Conservation (phyloP, 2,888 invertebrate species). For the Conops quadrifasciatus region DNA sequence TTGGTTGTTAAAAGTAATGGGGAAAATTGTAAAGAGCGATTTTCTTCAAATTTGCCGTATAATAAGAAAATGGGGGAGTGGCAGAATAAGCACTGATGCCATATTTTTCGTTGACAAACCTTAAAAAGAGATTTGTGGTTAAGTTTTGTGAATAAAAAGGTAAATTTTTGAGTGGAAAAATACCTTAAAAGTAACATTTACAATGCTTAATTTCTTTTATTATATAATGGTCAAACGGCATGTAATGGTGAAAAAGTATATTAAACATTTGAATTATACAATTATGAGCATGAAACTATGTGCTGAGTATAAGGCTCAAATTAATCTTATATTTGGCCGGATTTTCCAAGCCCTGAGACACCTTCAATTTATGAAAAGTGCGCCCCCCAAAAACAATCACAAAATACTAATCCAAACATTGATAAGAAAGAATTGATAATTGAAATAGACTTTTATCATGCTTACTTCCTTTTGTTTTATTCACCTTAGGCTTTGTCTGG, state of each 20-base stretch:
- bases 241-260: too few species aligned
- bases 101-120: not conserved
- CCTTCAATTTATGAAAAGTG: too few species aligned
- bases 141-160: not conserved
- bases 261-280: too few species aligned
- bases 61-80: not conserved
- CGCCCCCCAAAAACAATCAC: not conserved
- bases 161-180: not conserved
- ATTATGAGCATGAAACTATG: too few species aligned
- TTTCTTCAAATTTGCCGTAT: too few species aligned
- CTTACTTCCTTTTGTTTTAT: not conserved
- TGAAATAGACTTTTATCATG: not conserved
- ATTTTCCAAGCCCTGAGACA: too few species aligned
- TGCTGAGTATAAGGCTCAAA: too few species aligned
- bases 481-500: constrained; percentile 3
- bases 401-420: not conserved
- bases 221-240: too few species aligned
- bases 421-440: constrained; percentile 12
- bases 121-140: not conserved
- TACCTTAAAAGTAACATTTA: too few species aligned
- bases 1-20: not conserved
- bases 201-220: too few species aligned
- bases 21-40: not conserved
- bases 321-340: too few species aligned
- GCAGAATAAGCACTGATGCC: not conserved